These are phyloP conservation scores for Cheilosia pagana DNA, from an alignment of 2,888 invertebrate species.

Conservation along the genomic window DNA sequence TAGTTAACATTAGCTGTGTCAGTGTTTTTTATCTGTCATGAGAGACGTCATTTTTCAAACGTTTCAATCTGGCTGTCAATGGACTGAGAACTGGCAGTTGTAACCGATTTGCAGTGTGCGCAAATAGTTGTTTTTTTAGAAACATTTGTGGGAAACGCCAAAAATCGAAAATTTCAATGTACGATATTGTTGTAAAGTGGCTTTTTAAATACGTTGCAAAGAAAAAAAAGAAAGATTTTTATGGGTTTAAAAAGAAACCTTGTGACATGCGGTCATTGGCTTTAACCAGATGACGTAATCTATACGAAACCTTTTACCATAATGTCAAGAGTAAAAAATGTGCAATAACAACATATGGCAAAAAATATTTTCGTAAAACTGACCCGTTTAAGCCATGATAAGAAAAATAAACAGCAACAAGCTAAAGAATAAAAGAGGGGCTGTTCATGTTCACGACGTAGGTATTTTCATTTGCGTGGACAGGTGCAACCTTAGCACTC, in stretches of 20 bases:
- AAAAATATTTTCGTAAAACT: conserved; percentile 24
- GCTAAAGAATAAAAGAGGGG: neutral
- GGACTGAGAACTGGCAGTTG: no score
- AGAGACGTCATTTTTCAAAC: no score
- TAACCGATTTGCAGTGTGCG: no score
- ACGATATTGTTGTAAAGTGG: no score
- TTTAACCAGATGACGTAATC: conserved; percentile 10
- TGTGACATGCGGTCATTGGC: conserved; percentile 8
- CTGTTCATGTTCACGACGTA: neutral
- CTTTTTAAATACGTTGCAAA: no score
- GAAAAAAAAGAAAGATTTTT: no score
- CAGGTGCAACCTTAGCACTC: conserved; percentile 25
- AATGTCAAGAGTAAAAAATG: conserved; percentile 13
- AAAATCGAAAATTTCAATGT: no score
- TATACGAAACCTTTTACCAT: conserved; percentile 10
- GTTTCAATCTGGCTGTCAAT: no score
- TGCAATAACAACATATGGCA: conserved; percentile 30
- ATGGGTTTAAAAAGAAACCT: neutral
- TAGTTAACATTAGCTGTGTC: no score
- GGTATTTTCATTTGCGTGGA: neutral
- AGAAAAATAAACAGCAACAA: neutral
- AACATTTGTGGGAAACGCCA: no score
- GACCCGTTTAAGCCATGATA: conserved; percentile 35
- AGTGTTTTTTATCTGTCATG: no score
- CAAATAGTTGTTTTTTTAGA: no score